Evolutionary conservation across 2,113 vertebrate genomes (phyloP).

Genomic region (Eurystomus gularis): DNA sequence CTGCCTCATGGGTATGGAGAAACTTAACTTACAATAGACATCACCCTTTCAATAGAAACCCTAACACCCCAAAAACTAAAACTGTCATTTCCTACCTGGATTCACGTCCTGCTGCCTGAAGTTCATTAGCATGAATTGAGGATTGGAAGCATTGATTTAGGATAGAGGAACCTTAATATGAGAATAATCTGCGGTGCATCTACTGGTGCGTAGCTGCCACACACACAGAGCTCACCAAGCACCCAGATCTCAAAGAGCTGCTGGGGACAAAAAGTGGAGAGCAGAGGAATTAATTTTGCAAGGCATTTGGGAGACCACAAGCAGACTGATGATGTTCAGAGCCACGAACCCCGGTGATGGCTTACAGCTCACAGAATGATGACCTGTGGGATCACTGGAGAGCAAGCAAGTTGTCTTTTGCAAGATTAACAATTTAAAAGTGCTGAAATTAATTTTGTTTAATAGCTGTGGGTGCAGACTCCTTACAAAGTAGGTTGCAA

Average conservation of each 20-base stretch:
- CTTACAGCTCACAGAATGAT: slow-evolving; percentile 22
- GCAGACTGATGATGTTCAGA: slow-evolving; percentile 12
- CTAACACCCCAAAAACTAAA: not conserved
- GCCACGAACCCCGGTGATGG: slow-evolving; percentile 6
- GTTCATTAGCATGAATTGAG: not conserved
- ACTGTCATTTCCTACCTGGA: slow-evolving; percentile 7
- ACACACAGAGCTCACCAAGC: not conserved
- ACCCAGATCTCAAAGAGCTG: not conserved
- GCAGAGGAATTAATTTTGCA: slow-evolving; percentile 30
- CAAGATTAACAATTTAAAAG: slow-evolving; percentile 66
- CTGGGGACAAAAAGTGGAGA: not conserved
- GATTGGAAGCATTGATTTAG: not conserved
- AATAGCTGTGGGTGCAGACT: slow-evolving; percentile 55
- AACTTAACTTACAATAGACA: not conserved
- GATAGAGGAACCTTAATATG: not conserved
- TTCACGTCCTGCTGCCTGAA: not conserved
- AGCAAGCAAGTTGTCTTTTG: slow-evolving; percentile 55
- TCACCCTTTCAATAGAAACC: not conserved
- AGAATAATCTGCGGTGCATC: not conserved
- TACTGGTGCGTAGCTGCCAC: not conserved
- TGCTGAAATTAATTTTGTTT: slow-evolving; percentile 67
- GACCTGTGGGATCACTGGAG: slow-evolving; percentile 50
- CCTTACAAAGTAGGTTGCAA: slow-evolving; percentile 63
- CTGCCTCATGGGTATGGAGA: not conserved
- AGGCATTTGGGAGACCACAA: slow-evolving; percentile 28